Base-by-base conservation (phyloP, 2,113 vertebrate genomes). In the Tauraco erythrolophus region DNA sequence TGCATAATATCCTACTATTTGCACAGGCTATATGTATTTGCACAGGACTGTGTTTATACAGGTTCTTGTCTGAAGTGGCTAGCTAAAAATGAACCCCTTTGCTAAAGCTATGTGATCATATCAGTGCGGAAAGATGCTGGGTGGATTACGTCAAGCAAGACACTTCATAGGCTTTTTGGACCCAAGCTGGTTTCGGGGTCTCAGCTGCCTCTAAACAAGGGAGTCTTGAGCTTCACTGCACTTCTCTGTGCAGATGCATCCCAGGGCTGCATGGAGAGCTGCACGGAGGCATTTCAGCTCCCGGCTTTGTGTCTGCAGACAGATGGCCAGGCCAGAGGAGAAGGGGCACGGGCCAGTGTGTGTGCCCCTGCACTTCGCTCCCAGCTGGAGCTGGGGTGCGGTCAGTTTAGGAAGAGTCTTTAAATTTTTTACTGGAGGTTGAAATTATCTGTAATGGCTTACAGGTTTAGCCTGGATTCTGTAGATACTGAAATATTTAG, bases 341-440 rank as follows among this genome's bases (percentile, higher is more conserved):
- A 72, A 39, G 16, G 50, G 9, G 5, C 58, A 80, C 0, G 0
- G 23, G 3, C 15, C 1, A 0, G 10, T 22, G 18, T 11, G 18
- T 18, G 16, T 18, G 39, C 13, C 76, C 12, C 53, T 64, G 17
- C 2, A 2, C 27, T 23, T 37, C n/a, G 9, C 8, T 74, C 37
- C 19, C 3, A 1, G 19, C 37, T 51, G 2, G 1, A 46, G 4
- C 30, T 88, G 69, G 23, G 17, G 7, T 82, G 28, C 3, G 0
- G 31, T 18, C 1, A 0, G 10, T 76, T 56, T 31, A 43, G 6
- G 68, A 18, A 15, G 6, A 48, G 30, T 7, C 33, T 88, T 64
- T 51, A 39, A 21, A 19, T 46, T 75, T 90, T 92, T 83, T 31
- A 28, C 13, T 35, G 50, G 21, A 72, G 45, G 35, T 12, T 75